Evolutionary conservation across 2,888 invertebrate genomes (phyloP).

Genomic region (Spodoptera picta): DNA sequence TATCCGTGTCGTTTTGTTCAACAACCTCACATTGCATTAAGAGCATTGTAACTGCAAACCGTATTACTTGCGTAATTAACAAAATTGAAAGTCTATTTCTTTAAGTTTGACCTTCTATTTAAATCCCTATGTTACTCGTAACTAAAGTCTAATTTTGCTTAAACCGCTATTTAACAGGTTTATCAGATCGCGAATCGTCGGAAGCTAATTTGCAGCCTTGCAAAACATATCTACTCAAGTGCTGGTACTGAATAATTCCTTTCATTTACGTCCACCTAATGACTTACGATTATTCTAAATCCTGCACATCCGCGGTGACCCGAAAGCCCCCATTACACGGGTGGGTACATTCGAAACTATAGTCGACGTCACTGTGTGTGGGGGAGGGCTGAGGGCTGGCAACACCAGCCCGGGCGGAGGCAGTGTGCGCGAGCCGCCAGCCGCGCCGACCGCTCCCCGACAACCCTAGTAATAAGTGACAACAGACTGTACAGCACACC

Average conservation of each 20-base stretch:
- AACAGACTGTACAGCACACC: conserved; percentile 60
- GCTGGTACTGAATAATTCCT: conserved; percentile 20
- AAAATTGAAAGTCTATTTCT: no score
- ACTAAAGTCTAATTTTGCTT: no score
- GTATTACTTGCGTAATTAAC: no score
- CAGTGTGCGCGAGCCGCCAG: conserved; percentile 84
- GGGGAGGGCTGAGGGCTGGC: conserved; percentile 63
- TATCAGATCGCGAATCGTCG: background rate
- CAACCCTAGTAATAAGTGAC: conserved; percentile 65
- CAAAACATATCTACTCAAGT: conserved; percentile 12
- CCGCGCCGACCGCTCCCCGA: conserved; percentile 76
- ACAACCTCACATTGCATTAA: no score
- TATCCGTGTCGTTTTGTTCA: no score
- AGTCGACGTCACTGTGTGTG: conserved; percentile 19
- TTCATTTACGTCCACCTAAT: conserved; percentile 48
- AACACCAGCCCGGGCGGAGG: conserved; percentile 84
- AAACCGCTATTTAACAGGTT: no score
- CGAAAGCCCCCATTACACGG: conserved; percentile 61
- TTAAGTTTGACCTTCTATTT: no score
- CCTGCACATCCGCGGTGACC: conserved; percentile 59
- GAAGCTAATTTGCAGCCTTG: background rate
- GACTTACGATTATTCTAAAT: conserved; percentile 62
- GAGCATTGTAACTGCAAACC: no score
- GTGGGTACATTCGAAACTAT: conserved; percentile 63
- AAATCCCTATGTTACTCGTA: no score